Evolutionary conservation across 2,797 vertebrate species (phyloP), one percentile per base, ranked within the genome.

Genomic region (Pelochelys cantorii): DNA sequence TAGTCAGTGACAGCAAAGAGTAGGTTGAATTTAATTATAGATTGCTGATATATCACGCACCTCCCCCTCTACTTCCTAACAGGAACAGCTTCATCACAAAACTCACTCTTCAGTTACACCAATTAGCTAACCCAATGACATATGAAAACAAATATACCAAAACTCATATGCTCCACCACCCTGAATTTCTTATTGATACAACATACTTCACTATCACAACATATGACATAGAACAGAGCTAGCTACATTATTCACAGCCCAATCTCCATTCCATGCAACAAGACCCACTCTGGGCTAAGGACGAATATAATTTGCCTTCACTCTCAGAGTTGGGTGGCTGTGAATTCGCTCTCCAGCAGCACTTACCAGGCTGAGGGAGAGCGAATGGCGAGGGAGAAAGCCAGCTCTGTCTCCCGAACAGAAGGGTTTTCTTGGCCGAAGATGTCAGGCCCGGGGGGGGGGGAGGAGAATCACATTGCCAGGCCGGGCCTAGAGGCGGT

Each of bases 281-380:
- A 34, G n/a, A 15, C 7, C 74, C 87, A 34, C 1, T 1, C 12
- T 4, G 0, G 4, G 29, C 57, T 85, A 0, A 53, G 11, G 48
- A 22, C 55, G n/a, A 37, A 37, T 12, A 71, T 22, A 37, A 71
- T 0, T 1, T 0, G 11, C 4, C 0, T 0, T 0, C 11, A 13
- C 11, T 2, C 54, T 15, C 3, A 3, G 42, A 71, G 84, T 0
- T 53, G 60, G 20, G 0, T 23, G 60, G 0, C 37, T 14, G 0
- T 0, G 59, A 78, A 17, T 0, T 13, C 83, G 22, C 8, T 0
- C 37, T 13, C 1, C 1, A 14, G 22, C 3, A 1, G 59, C 86
- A 55, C 0, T 2, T 29, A 2, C 48, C 0, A 42, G 53, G 0
- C 4, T 13, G 0, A 12, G 11, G n/a, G 75, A 27, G n/a, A 27